Conservation (phyloP, 2,888 invertebrate genomes). For the Thalpophila matura region DNA sequence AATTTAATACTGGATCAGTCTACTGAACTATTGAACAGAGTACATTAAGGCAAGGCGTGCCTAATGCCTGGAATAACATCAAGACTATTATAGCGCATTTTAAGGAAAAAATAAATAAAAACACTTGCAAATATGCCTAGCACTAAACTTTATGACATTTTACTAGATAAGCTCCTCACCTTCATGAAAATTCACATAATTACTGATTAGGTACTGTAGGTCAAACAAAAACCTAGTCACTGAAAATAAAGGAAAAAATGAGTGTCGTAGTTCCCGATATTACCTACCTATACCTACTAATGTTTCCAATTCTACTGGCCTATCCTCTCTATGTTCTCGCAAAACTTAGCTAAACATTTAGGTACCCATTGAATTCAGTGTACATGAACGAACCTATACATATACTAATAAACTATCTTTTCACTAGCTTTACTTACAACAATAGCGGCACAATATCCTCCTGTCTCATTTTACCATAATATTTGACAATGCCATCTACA, state of each 20-base stretch:
- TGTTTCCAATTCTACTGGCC: conserved; percentile 8
- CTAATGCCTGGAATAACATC: conserved; percentile 23
- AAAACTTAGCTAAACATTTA: too few relatives aligned
- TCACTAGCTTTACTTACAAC: conserved; percentile 75
- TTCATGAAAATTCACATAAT: conserved; percentile 45
- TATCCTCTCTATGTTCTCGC: too few relatives aligned
- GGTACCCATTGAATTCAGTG: too few relatives aligned
- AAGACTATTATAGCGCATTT: conserved; percentile 6
- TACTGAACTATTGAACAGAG: conserved; percentile 27
- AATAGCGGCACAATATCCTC: conserved; percentile 85
- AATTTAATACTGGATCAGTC: conserved; percentile 23
- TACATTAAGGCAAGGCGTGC: conserved; percentile 55
- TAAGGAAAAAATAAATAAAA: background rate
- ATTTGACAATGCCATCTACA: conserved; percentile 94
- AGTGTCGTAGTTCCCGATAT: conserved; percentile 8
- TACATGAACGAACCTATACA: too few relatives aligned
- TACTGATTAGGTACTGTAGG: conserved; percentile 46
- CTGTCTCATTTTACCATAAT: conserved; percentile 85
- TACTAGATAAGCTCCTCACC: conserved; percentile 57
- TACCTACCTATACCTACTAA: too few relatives aligned
- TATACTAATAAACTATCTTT: background rate
- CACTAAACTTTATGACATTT: conserved; percentile 33
- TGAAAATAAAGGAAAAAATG: conserved; percentile 70
- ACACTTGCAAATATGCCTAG: conserved; percentile 21
- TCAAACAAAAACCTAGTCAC: conserved; percentile 66